Evolutionary conservation across 2,888 invertebrate species (phyloP).

Genomic region (Lithophane leautieri): DNA sequence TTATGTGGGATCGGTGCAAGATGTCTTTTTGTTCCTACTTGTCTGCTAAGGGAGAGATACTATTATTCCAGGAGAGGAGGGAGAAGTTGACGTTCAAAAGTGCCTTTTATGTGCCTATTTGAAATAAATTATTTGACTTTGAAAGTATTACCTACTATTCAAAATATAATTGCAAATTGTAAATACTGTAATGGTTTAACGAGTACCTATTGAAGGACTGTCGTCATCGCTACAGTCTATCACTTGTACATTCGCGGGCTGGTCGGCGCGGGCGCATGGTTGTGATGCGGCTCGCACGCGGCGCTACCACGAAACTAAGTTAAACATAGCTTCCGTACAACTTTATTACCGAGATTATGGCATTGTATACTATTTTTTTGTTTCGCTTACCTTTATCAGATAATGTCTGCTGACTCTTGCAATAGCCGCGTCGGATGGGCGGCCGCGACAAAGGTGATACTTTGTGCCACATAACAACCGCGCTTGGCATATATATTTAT

Average conservation of each 20-base stretch:
- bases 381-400: conserved; percentile 9
- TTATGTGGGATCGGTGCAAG: too few species aligned
- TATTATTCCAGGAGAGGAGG: too few species aligned
- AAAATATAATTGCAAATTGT: not conserved
- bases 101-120: too few species aligned
- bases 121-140: too few species aligned
- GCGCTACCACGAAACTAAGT: conserved; percentile 50
- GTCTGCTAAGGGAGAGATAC: too few species aligned
- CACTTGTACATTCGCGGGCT: not conserved
- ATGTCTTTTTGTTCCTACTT: not conserved
- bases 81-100: too few species aligned
- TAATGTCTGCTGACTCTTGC: not conserved
- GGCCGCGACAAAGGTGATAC: not conserved
- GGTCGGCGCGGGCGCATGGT: conserved; percentile 39
- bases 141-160: too few species aligned
- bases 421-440: not conserved
- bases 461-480: not conserved
- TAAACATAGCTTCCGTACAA: conserved; percentile 52
- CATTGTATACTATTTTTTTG: conserved; percentile 34
- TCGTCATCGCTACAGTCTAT: conserved; percentile 13
- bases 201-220: too few species aligned
- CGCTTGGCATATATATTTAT: not conserved
- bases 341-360: conserved; percentile 31
- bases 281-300: conserved; percentile 44
- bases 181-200: not conserved